Base-by-base conservation (phyloP, 2,797 vertebrate species). In the Acanthurus tractus region DNA sequence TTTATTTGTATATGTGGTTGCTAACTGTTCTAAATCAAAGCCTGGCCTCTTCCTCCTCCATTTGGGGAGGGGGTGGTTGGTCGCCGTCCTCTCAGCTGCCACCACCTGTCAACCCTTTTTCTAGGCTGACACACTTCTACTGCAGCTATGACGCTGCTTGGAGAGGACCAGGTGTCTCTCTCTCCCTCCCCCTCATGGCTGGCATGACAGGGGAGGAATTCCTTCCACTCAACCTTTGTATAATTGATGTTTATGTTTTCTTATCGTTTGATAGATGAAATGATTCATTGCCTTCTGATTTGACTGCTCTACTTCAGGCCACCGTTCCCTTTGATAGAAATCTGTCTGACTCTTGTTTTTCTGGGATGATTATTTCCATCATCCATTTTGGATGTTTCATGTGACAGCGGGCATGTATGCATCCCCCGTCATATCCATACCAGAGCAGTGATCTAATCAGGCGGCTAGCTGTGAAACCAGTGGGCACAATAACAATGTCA, bases 11-110 rank as follows among this genome's bases (percentile, higher is more conserved):
- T 94, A 78, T 91, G 93, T 91, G 86, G 92, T 91, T 95, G 93
- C 96, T 96, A 96, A 96, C 95, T 87, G 91, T 91, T 96, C 95
- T 96, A 96, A 96, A 96, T 96, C 94, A 95, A 95, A 93, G 90
- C 89, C 82, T 72, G 80, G 86, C 74, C 88, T 78, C 61, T 69
- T 84, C 68, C 54, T 78, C 74, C 63, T 74, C 25, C 36, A 44
- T 44, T 13, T 42, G 61, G 63, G 72, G 22, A 36, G 76, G 78
- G 70, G 80, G 42, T 15, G 69, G 44, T 77, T 89, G 88, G 89
- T 87, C n/a, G n/a, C 48, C 2, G 48, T 68, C 71, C 82, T 59
- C 58, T 88, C 96, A 96, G 93, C 95, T 96, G 96, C 93, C 93
- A 70, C 91, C 88, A 85, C 94, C 93, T 90, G 81, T 96, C 95